Conservation (phyloP, 2,888 invertebrate genomes). For the Thecocarcelia acutangulata region DNA sequence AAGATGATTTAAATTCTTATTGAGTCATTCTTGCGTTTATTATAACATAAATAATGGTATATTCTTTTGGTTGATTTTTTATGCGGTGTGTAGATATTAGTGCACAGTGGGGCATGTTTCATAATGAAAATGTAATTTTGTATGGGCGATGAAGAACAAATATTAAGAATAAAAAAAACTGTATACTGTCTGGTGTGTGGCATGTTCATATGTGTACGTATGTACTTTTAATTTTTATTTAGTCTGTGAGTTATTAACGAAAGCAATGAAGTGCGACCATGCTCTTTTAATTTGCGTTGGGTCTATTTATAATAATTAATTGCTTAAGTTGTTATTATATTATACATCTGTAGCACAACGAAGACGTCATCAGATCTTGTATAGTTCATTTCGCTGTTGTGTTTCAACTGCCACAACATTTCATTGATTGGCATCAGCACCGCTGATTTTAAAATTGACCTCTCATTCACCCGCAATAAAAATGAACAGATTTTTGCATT, state of each 20-base stretch:
- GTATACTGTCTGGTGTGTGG: too few relatives aligned
- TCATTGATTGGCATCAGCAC: background rate
- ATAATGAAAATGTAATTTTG: background rate
- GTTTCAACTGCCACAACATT: background rate
- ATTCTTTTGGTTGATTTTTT: background rate
- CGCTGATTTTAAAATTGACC: background rate
- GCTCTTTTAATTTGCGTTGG: too few relatives aligned
- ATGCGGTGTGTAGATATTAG: background rate
- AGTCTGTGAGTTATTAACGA: too few relatives aligned
- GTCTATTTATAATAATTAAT: too few relatives aligned
- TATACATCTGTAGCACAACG: background rate
- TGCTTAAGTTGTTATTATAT: background rate
- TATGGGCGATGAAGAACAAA: too few relatives aligned
- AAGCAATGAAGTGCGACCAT: too few relatives aligned
- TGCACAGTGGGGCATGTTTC: too few relatives aligned
- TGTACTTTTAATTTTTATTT: too few relatives aligned
- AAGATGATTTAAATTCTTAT: background rate
- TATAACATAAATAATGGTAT: slow-evolving; percentile 31
- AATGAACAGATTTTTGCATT: background rate
- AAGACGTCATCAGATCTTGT: background rate
- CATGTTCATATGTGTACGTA: too few relatives aligned
- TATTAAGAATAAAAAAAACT: background rate
- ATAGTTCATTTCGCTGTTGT: too few relatives aligned
- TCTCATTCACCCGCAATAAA: background rate
- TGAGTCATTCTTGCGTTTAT: slow-evolving; percentile 11